phyloP scores from a whole-genome alignment of 2,113 vertebrate genomes.

The Eonycteris spelaea region DNA sequence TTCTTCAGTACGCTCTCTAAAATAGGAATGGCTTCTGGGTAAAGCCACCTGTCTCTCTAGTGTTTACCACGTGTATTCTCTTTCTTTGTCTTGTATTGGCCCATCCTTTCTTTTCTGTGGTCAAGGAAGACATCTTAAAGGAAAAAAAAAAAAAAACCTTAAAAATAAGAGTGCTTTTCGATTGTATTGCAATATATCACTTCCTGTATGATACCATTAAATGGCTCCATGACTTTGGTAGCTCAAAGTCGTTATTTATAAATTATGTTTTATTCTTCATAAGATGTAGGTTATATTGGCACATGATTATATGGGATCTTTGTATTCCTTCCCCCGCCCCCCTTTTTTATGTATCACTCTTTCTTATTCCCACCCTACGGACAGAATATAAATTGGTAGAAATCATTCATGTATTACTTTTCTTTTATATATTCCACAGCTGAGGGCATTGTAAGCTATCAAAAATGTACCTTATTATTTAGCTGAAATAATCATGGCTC shows the following conservation, averaged over 20 bases:
- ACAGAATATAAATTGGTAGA: neutral
- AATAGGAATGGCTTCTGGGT: neutral
- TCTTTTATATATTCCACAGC: neutral
- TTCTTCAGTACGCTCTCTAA: neutral
- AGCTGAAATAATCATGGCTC: neutral
- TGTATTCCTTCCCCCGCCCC: neutral
- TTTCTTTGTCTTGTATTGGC: neutral
- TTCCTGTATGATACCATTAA: neutral
- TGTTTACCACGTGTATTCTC: neutral
- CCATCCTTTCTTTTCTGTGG: neutral
- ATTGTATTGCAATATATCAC: neutral
- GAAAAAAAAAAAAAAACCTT: neutral
- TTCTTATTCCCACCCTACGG: neutral
- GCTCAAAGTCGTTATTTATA: neutral
- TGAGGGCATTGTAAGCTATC: neutral
- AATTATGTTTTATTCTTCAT: neutral
- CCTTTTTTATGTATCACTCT: neutral
- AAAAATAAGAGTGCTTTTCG: neutral
- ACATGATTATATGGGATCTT: neutral
- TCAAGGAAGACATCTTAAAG: neutral
- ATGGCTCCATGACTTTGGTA: neutral
- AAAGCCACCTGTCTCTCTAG: neutral
- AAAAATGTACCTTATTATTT: slow-evolving; percentile 2
- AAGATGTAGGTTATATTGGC: neutral
- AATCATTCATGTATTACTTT: slow-evolving; percentile 24